These are phyloP conservation scores for Cartodere bifasciata DNA, from an alignment of 2,888 invertebrate genomes.

Conservation along the genomic window DNA sequence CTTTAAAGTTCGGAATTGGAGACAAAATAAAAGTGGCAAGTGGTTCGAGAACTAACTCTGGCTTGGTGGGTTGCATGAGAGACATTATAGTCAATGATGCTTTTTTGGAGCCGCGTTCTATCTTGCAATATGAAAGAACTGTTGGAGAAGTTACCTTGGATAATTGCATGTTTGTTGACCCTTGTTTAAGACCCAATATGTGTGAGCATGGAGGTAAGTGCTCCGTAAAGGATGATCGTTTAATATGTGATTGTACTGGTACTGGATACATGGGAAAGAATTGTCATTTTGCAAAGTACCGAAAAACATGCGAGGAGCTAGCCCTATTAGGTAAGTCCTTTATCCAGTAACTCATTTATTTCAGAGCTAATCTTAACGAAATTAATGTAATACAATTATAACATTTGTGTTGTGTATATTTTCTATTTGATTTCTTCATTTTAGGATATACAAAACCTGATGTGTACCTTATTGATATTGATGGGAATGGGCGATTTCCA, in stretches of 20 bases:
- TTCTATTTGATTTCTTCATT: conserved; percentile 10
- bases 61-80: conserved; percentile 84
- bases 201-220: conserved; percentile 89
- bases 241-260: conserved; percentile 80
- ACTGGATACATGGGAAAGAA: conserved; percentile 89
- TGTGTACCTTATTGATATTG: conserved; percentile 86
- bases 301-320: conserved; percentile 85
- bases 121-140: conserved; percentile 70
- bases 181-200: conserved; percentile 77
- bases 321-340: conserved; percentile 51
- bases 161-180: conserved; percentile 81
- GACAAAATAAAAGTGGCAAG: conserved; percentile 54
- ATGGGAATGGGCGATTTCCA: conserved; percentile 84
- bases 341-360: neutral
- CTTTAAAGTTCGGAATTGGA: conserved; percentile 32
- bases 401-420: conserved; percentile 1
- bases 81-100: conserved; percentile 75
- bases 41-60: conserved; percentile 59
- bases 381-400: conserved; percentile 4
- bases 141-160: conserved; percentile 84
- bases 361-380: conserved; percentile 2
- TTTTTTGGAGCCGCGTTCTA: conserved; percentile 61
- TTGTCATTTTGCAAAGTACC: conserved; percentile 85
- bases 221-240: conserved; percentile 74
- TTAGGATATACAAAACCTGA: conserved; percentile 72